phyloP scores from a whole-genome alignment of 1,140 invertebrate genomes.

The Tribolium castaneum region DNA sequence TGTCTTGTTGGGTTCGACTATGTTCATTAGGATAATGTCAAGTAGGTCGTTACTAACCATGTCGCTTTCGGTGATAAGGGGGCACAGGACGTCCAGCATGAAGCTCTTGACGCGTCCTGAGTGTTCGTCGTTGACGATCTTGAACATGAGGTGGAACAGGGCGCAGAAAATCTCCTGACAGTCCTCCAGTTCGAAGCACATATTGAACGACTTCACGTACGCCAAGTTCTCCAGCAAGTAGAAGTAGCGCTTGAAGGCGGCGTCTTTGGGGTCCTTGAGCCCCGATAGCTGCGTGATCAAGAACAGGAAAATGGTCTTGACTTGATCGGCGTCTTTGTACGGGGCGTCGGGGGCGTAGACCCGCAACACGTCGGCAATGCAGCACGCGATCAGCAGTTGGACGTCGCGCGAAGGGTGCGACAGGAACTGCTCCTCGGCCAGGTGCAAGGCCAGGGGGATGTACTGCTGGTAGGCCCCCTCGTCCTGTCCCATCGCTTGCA shows the following conservation, averaged over 20 bases:
- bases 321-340: conserved; percentile 94
- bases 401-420: conserved; percentile 93
- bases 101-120: conserved; percentile 95
- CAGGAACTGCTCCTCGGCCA: conserved; percentile 93
- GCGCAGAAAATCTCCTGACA: conserved; percentile 97
- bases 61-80: conserved; percentile 95
- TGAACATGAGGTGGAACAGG: conserved; percentile 95
- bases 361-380: conserved; percentile 95
- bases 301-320: conserved; percentile 96
- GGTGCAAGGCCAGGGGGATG: conserved; percentile 91
- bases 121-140: conserved; percentile 96
- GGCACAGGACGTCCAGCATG: conserved; percentile 94
- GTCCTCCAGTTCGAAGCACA: conserved; percentile 98
- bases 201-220: conserved; percentile 98
- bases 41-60: conserved; percentile 93
- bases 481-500: conserved; percentile 97
- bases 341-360: conserved; percentile 99
- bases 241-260: conserved; percentile 97
- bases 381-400: conserved; percentile 93
- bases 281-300: conserved; percentile 95
- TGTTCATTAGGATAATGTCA: conserved; percentile 93
- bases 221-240: conserved; percentile 95
- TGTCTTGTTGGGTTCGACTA: conserved; percentile 95
- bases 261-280: conserved; percentile 95
- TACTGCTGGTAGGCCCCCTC: conserved; percentile 94